Conservation (phyloP, 2,113 vertebrate genomes). For the Saiga tatarica region DNA sequence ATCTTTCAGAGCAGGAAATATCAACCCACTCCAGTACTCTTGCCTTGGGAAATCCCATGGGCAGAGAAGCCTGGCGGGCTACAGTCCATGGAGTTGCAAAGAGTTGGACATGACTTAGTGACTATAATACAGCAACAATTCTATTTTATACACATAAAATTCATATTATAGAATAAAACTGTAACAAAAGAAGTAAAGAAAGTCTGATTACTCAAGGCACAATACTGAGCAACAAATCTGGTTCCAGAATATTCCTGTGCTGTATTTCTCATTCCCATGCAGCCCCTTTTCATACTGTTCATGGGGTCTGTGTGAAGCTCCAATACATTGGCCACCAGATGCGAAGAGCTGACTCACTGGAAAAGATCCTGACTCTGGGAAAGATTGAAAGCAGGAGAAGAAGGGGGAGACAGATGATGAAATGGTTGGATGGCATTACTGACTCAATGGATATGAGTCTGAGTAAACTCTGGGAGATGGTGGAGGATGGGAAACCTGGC, state of each 20-base stretch:
- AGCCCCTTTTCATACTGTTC: not conserved
- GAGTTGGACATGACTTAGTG: not conserved
- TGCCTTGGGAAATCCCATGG: not conserved
- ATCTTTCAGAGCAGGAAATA: not conserved
- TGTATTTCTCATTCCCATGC: not conserved
- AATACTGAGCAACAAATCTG: not conserved
- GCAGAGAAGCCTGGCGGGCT: not conserved
- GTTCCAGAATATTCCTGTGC: not conserved
- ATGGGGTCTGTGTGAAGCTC: not conserved
- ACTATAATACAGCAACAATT: not conserved
- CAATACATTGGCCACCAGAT: not conserved
- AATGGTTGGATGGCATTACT: not conserved
- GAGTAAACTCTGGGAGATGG: not conserved
- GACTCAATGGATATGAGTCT: not conserved
- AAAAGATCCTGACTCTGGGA: not conserved
- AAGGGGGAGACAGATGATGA: not conserved
- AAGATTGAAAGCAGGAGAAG: not conserved
- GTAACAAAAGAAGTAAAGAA: not conserved
- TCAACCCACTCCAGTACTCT: not conserved
- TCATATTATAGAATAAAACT: not conserved
- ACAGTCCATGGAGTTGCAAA: not conserved
- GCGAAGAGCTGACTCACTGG: not conserved
- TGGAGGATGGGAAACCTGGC: not conserved
- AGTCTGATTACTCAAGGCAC: not conserved
- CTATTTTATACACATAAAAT: not conserved